phyloP scores from a whole-genome alignment of 2,113 vertebrate species.

The Synchiropus splendidus region DNA sequence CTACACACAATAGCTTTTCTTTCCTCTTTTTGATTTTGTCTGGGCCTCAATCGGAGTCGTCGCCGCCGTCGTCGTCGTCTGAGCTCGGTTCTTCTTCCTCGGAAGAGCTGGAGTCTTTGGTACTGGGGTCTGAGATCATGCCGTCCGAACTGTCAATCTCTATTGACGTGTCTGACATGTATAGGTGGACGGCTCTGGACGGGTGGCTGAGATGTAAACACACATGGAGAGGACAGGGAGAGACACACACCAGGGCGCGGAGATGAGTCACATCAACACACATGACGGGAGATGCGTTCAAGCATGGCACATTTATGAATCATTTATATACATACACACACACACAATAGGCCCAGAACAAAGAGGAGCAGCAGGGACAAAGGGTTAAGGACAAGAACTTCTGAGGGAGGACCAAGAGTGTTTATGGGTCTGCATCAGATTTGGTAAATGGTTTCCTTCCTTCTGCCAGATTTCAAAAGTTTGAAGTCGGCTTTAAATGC shows the following conservation, averaged over 20 bases:
- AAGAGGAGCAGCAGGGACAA: constrained; percentile 20
- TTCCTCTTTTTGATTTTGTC: constrained; percentile 4
- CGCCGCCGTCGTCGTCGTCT: constrained; percentile 11
- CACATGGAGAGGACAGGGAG: no score
- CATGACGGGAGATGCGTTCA: constrained; percentile 16
- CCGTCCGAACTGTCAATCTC: constrained; percentile 58
- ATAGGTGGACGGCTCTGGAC: constrained; percentile 40
- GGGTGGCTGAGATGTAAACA: constrained; percentile 45
- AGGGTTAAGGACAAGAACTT: constrained; percentile 23
- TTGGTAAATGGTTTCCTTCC: constrained; percentile 9
- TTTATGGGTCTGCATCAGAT: background rate
- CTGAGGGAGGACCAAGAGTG: no score
- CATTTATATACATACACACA: constrained; percentile 15
- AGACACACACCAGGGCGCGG: constrained; percentile 11
- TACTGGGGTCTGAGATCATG: constrained; percentile 54
- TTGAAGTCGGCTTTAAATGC: constrained; percentile 7
- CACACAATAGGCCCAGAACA: constrained; percentile 7
- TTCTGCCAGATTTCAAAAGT: background rate
- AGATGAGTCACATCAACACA: constrained; percentile 7
- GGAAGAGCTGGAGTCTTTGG: constrained; percentile 40
- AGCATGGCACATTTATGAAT: constrained; percentile 29
- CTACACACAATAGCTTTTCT: constrained; percentile 6
- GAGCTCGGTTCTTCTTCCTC: constrained; percentile 31
- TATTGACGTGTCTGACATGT: constrained; percentile 34
- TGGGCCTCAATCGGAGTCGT: constrained; percentile 32